These are phyloP conservation scores for Rhynchonema sp. DNA, from an alignment of 2,888 invertebrate genomes.

Conservation along the genomic window DNA sequence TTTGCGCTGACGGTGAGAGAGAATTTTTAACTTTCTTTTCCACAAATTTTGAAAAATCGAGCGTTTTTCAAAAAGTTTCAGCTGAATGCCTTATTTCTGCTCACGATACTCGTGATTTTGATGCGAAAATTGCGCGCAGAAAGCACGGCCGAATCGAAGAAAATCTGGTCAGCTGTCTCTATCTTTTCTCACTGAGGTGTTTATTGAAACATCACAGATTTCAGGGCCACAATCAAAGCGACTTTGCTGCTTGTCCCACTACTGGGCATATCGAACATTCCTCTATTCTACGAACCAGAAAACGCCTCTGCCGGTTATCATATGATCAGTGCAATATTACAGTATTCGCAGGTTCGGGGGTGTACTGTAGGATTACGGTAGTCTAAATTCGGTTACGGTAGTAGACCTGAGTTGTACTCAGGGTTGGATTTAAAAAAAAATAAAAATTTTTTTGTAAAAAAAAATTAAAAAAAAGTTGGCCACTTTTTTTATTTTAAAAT, in stretches of 20 bases:
- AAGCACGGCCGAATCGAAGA: slow-evolving; percentile 32
- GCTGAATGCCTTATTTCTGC: slow-evolving; percentile 33
- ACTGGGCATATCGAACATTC: slow-evolving; percentile 38
- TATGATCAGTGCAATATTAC: slow-evolving; percentile 36
- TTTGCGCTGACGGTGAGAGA: slow-evolving; percentile 26
- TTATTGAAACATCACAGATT: slow-evolving; percentile 2
- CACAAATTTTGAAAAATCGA: no score
- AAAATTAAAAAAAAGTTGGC: no score
- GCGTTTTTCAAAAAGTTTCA: no score
- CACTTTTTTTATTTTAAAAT: no score
- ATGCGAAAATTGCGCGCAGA: slow-evolving; percentile 34
- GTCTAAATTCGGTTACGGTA: neutral
- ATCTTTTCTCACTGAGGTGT: slow-evolving; percentile 1
- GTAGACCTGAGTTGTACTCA: neutral
- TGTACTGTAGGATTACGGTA: neutral
- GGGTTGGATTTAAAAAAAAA: no score
- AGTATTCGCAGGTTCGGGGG: slow-evolving; percentile 36
- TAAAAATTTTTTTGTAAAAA: no score
- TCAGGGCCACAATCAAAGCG: slow-evolving; percentile 37
- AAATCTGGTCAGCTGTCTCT: slow-evolving; percentile 25
- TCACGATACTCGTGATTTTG: slow-evolving; percentile 33
- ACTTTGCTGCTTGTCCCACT: slow-evolving; percentile 39
- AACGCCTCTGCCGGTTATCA: slow-evolving; percentile 30
- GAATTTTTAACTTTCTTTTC: no score
- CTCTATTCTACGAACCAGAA: slow-evolving; percentile 35